Evolutionary conservation across 2,113 vertebrate species (phyloP).

Genomic region (Platichthys stellatus): DNA sequence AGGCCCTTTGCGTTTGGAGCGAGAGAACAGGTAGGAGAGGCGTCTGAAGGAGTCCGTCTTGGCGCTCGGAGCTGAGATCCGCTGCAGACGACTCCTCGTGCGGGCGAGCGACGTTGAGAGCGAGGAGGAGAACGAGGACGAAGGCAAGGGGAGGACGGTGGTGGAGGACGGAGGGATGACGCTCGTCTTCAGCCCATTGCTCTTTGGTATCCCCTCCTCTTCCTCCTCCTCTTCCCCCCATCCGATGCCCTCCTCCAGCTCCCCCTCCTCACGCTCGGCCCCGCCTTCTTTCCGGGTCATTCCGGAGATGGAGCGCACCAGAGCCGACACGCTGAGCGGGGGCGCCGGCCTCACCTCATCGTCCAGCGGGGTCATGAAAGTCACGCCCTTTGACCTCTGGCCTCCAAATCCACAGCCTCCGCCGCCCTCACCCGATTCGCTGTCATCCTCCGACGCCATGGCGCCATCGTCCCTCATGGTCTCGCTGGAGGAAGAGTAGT

Average conservation of each 20-base stretch:
- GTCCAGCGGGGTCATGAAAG: constrained; percentile 72
- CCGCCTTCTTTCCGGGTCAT: constrained; percentile 59
- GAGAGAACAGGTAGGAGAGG: constrained; percentile 92
- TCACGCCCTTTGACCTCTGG: constrained; percentile 71
- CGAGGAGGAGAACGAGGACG: constrained; percentile 72
- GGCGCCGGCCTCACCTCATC: constrained; percentile 82
- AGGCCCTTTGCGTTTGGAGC: constrained; percentile 87
- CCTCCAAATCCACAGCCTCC: background rate
- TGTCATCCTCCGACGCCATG: constrained; percentile 73
- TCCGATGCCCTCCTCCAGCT: constrained; percentile 44
- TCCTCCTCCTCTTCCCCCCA: constrained; percentile 70
- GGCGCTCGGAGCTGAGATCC: constrained; percentile 78
- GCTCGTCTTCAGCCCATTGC: constrained; percentile 89
- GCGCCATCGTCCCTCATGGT: constrained; percentile 85
- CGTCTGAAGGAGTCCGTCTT: constrained; percentile 93
- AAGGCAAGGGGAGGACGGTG: constrained; percentile 70
- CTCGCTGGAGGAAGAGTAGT: constrained; percentile 93
- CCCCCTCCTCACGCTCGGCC: constrained; percentile 23
- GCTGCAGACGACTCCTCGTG: constrained; percentile 85
- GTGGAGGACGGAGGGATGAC: constrained; percentile 76
- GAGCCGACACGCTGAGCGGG: constrained; percentile 84
- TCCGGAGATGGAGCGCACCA: constrained; percentile 90
- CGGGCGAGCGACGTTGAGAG: constrained; percentile 82
- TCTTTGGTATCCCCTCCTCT: constrained; percentile 88
- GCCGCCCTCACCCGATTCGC: constrained; percentile 81